Base-by-base conservation (phyloP, 2,888 invertebrate genomes). In the Andrena marginata region DNA sequence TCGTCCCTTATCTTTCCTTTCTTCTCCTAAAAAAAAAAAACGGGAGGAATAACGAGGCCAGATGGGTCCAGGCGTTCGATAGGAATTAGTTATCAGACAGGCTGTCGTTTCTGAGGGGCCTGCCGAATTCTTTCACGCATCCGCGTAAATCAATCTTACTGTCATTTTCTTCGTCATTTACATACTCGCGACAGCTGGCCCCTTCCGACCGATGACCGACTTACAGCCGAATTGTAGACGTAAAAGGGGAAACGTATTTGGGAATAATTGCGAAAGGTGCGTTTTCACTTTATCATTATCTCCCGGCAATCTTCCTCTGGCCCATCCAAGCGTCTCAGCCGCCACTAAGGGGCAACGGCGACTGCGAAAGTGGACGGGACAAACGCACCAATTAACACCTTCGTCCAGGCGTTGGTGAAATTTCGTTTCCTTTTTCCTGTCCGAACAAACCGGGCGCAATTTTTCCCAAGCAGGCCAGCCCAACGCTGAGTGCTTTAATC, bases 381-480 rank as follows among this genome's bases (percentile, higher is more conserved):
- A 71, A 77, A 80, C 69, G 59, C 20, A 33, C 67, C 73, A 84
- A 85, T 84, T 84, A 80, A 77, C 75, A 73, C 75, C 51, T 70
- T 49, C 49, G 60, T 42, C 51, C 31, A 3, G 54, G 10, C 6
- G 20, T 2, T 56, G 31, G 69, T 75, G 72, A 78, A 85, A 80
- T 72, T 71, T 77, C 56, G 8, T 81, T 60, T 56, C 63, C 59
- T 35, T 56, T 64, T 69, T 56, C 51, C 26, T 33, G n/a, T 2
- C 42, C 48, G 42, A 4, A 10, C 20, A 23, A 20, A 6, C n/a
- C n/a, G 10, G 13, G 23, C 48, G 16, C 16, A 16, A 42, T 16
- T 42, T 51, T 51, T 35, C 33, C n/a, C 69, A 20, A 10, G 20
- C 51, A 5, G 42, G 1, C 42, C 4, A 5, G 42, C 16, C 13